Evolutionary conservation across 2,113 vertebrate genomes (phyloP).

Genomic region (Eulemur rufifrons): DNA sequence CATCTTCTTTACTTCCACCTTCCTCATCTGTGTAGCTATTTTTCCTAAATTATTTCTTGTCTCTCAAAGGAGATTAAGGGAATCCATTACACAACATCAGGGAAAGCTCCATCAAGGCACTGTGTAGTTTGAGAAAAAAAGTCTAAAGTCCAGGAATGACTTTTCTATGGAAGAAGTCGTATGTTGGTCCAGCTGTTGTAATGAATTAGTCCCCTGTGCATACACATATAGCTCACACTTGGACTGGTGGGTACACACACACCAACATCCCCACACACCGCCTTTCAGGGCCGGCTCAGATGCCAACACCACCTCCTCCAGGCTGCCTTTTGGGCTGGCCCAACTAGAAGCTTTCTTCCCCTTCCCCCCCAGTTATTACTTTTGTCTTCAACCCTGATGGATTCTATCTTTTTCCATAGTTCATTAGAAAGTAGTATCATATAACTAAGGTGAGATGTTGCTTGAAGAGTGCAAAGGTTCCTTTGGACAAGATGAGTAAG

Average conservation of each 20-base stretch:
- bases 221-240: neutral
- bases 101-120: neutral
- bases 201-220: neutral
- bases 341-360: too few species aligned
- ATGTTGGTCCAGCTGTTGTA: too few species aligned
- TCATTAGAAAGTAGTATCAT: neutral
- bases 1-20: neutral
- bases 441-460: neutral
- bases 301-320: neutral
- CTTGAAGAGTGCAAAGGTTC: neutral
- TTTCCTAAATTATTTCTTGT: neutral
- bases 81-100: neutral
- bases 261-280: too few species aligned
- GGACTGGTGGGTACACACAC: too few species aligned
- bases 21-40: neutral
- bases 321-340: neutral
- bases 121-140: neutral
- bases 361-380: fast-evolving
- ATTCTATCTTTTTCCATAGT: neutral
- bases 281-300: neutral
- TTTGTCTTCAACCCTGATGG: neutral
- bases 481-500: neutral
- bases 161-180: neutral
- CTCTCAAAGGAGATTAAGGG: neutral
- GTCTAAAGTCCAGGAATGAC: too few species aligned